These are phyloP conservation scores for Podarcis lilfordi DNA, from an alignment of 2,797 vertebrate genomes.

Conservation along the genomic window DNA sequence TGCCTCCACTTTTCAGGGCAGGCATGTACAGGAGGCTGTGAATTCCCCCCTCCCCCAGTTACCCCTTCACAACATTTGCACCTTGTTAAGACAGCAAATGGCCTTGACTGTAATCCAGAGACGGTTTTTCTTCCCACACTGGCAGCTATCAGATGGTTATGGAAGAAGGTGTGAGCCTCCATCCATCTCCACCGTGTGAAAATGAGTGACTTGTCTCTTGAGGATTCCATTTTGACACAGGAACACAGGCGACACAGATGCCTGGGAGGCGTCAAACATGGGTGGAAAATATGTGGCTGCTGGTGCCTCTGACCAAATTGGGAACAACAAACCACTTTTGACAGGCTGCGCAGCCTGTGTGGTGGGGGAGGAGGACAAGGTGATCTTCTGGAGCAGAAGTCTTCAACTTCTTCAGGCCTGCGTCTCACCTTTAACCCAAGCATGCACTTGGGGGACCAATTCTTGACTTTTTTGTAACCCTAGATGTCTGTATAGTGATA, in stretches of 20 bases:
- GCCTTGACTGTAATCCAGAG: constrained; percentile 65
- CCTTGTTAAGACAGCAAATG: constrained; percentile 94
- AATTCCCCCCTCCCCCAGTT: constrained; percentile 73
- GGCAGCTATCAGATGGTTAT: constrained; percentile 41
- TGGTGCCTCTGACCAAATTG: constrained; percentile 4
- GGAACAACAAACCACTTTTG: not conserved
- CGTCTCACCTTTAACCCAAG: too few species aligned
- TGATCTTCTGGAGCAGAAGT: not conserved
- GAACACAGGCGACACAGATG: constrained; percentile 72
- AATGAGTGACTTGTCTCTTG: not conserved
- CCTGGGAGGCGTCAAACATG: constrained; percentile 53
- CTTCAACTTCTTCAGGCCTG: not conserved
- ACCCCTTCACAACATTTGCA: constrained; percentile 89
- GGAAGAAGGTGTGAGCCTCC: constrained; percentile 26
- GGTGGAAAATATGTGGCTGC: constrained; percentile 35
- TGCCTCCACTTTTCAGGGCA: constrained; percentile 80
- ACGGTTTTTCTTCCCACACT: constrained; percentile 57
- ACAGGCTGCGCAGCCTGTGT: not conserved
- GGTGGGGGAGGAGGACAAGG: not conserved
- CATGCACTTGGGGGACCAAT: too few species aligned
- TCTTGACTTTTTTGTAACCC: too few species aligned
- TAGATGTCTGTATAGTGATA: too few species aligned
- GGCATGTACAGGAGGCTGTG: constrained; percentile 68
- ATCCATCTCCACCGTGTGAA: constrained; percentile 27
- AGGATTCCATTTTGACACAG: not conserved